Base-by-base conservation (phyloP, 2,888 invertebrate species). In the Scelioninae gen. 1 region DNA sequence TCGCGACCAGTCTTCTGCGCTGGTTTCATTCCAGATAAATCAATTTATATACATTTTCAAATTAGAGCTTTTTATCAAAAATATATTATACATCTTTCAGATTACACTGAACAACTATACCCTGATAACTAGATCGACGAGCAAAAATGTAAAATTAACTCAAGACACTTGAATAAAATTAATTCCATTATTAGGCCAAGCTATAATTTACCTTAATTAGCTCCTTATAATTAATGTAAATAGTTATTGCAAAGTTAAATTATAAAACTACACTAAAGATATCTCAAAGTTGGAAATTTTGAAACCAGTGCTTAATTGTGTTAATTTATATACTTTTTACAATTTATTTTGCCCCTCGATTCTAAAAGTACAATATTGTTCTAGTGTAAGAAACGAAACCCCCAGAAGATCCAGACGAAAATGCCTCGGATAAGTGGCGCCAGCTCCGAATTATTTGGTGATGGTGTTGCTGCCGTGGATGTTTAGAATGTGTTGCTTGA, bases 401-500 rank as follows among this genome's bases (percentile, higher is more conserved):
- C 9, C 38, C 49, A 60, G 43, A 60, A 45, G 56, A 13, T 47
- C 32, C n/a, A 13, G 34, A 11, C 32, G 9, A 58, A 75, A 75
- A 75, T 75, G 75, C 75, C 49, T 58, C 58, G 56, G 23, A 38
- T 45, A 75, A 15, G 45, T 47, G 23, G 40, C 56, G 43, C 66
- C 43, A 29, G 10, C 23, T 31, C 15, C 40, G 7, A 7, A 43
- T 84, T 90, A 92, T 90, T 91, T 92, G 83, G 86, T 85, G 81
- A 91, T 85, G 51, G 90, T 82, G 43, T 88, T 82, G 53, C 90
- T 89, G 76, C 92, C 92, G 86, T 93, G 92, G 85, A 92, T 92
- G 88, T 92, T 92, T 85, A 93, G 91, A 68, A 92, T 92, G 86
- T 93, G 93, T 86, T 93, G 93, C 87, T 93, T 93, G 68, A 93